phyloP scores from a whole-genome alignment of 2,113 vertebrate genomes.

The Pseudonaja textilis region DNA sequence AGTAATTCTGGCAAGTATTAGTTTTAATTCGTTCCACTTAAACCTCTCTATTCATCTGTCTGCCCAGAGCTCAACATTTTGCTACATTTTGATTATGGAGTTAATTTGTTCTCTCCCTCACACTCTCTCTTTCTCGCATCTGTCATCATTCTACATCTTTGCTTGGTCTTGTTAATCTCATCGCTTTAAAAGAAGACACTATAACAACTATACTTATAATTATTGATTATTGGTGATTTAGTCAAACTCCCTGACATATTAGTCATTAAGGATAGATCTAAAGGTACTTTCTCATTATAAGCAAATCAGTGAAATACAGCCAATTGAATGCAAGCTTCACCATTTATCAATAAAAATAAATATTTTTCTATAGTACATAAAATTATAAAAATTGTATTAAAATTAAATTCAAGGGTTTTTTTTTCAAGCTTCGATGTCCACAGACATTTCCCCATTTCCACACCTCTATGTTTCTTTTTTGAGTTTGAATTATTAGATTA shows the following conservation, averaged over 20 bases:
- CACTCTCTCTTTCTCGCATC: not conserved
- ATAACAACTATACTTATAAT: not conserved
- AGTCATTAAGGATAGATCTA: not conserved
- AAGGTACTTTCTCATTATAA: not conserved
- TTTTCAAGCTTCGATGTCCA: not conserved
- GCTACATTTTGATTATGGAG: not conserved
- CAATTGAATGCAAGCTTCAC: not conserved
- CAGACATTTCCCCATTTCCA: not conserved
- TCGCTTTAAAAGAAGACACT: not conserved
- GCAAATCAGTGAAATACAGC: not conserved
- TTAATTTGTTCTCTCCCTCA: accelerated
- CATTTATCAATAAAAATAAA: not conserved
- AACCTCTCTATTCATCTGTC: not conserved
- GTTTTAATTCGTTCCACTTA: not conserved
- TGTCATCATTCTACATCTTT: accelerated
- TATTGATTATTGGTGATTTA: not conserved
- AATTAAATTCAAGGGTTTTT: not conserved
- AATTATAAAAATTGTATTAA: not conserved
- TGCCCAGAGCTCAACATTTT: not conserved
- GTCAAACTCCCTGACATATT: not conserved
- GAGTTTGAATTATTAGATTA: not conserved
- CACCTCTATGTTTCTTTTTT: not conserved
- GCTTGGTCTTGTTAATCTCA: too few species aligned
- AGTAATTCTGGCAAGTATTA: not conserved
- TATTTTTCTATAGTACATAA: not conserved